Evolutionary conservation across 2,888 invertebrate genomes (phyloP), one percentile per base, ranked within the genome.

Genomic region (Philereme transversata): DNA sequence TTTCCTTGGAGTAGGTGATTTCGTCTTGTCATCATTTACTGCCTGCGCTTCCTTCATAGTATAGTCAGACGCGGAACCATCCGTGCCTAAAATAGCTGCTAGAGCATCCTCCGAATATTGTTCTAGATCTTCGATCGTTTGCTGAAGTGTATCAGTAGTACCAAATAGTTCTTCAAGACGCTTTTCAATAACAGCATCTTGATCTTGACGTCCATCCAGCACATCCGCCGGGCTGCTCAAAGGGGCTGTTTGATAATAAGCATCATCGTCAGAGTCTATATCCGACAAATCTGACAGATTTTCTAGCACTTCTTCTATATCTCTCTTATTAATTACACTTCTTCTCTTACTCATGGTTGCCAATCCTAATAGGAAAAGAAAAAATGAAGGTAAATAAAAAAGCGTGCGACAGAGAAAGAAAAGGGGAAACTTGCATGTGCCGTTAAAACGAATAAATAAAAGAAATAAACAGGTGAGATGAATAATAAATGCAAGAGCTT

Each of bases 111-210:
- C 22, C 22, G 62, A 65, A 45, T 59, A 60, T 62, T 52, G 62
- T 67, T 64, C 57, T 45, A 64, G 46, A 33, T 33, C 33, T 34
- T 47, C 47, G n/a, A 34, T 5, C 33, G 33, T 47, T 47, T 47
- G 34, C 41, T 48, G 34, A 8, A 65, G 35, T 43, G 38, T 63
- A 59, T 65, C 60, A 57, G 61, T 44, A 52, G 53, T 53, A 57
- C 69, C 64, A 57, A 64, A 67, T 6, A 69, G 47, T 47, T 67
- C 64, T 47, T 69, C 67, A 43, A 69, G 69, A 60, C 65, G 65
- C 47, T 54, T 67, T 67, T 69, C 65, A 59, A 69, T 51, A 60
- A 69, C 46, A 59, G 38, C 49, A 59, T 66, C 62, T 64, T 66
- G 52, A 55, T 22, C 22, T 22, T 22, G 22, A 22, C 22, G 22